Conservation (phyloP, 2,888 invertebrate genomes). For the Loripinus fragilis region DNA sequence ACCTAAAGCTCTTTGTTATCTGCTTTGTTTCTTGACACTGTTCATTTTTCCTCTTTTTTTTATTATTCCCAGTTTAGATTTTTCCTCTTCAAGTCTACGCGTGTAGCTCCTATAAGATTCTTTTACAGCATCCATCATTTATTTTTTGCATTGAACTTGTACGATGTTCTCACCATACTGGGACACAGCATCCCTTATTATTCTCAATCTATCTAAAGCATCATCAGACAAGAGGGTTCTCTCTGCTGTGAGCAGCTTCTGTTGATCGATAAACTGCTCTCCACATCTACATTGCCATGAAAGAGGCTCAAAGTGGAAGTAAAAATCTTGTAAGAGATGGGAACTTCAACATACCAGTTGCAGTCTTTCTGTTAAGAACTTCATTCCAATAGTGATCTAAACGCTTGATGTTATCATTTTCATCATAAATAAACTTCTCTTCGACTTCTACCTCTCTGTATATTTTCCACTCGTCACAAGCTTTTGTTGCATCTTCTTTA, state of each 20-base stretch:
- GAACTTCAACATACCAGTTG: slow-evolving; percentile 18
- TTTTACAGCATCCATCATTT: slow-evolving; percentile 8
- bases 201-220: slow-evolving; percentile 40
- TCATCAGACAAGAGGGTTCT: slow-evolving; percentile 40
- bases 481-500: background rate
- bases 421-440: slow-evolving; percentile 26
- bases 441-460: slow-evolving; percentile 19
- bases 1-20: background rate
- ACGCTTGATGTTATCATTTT: background rate
- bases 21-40: slow-evolving; percentile 14
- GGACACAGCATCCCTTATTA: slow-evolving; percentile 35
- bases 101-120: slow-evolving; percentile 27
- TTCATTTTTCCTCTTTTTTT: slow-evolving; percentile 1
- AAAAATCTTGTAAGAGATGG: slow-evolving; percentile 27
- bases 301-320: slow-evolving; percentile 23
- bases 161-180: slow-evolving; percentile 27
- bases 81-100: slow-evolving; percentile 30
- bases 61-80: background rate
- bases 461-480: slow-evolving; percentile 33
- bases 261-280: slow-evolving; percentile 39
- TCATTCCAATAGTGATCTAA: slow-evolving; percentile 41
- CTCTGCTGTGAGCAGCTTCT: slow-evolving; percentile 41
- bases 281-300: slow-evolving; percentile 46
- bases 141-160: slow-evolving; percentile 29
- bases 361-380: slow-evolving; percentile 26